Base-by-base conservation (phyloP, 2,888 invertebrate species). In the Prostheceraeus crozeri region DNA sequence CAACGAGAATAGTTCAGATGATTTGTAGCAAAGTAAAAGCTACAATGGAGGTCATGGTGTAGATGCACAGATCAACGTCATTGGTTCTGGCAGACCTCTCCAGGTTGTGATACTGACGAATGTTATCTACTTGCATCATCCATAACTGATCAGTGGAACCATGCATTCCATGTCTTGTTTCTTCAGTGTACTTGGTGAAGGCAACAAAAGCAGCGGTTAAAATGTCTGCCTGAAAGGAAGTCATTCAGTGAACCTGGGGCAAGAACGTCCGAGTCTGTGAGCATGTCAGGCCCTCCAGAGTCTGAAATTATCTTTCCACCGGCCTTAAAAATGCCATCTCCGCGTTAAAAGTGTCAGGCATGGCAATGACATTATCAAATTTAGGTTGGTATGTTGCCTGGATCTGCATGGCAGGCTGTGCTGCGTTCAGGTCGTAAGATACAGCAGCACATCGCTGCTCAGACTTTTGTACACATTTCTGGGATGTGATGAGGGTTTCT, bases 321-420 rank as follows among this genome's bases (percentile, higher is more conserved):
- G 8, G 64, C 62, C 16, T 55, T 62, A 56, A 67, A 64, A 62
- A 65, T 25, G 62, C 63, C 53, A 67, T 51, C 8, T 54, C 31
- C 10, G 66, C 62, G 30, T 67, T 63, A 36, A 66, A 67, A n/a
- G 61, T 45, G 8, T 65, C 66, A n/a, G 62, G 60, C 35, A 57
- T 63, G 27, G 63, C 61, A 55, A 65, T 66, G 3, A 66, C 19
- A 46, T 65, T 65, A 58, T 67, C 62, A 58, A 46, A 67, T 46
- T n/a, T 46, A 25, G 65, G 63, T 1, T 55, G 35, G 30, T 66
- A 63, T 21, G 16, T 45, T 10, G 21, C 55, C 51, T 67, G 65
- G 10, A 67, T 67, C 53, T 66, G 64, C 55, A 61, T 54, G 6
- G 65, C 65, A 11, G 62, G 62, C 31, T 65, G 64, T 19, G 65